These are phyloP conservation scores for Ophonus ardosiacus DNA, from an alignment of 2,888 invertebrate genomes.

Conservation along the genomic window DNA sequence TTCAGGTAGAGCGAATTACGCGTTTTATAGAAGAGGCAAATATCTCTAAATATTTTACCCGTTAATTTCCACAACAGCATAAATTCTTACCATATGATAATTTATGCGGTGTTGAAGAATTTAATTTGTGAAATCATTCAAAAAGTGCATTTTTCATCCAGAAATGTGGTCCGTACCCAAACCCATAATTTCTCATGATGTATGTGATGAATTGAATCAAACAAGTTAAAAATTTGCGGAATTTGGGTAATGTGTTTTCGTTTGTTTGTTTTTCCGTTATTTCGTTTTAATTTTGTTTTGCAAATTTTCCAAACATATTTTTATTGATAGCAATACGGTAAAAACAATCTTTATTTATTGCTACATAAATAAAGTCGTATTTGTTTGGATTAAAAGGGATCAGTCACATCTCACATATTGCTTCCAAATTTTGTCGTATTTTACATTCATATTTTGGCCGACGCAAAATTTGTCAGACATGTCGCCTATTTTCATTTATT, in stretches of 20 bases:
- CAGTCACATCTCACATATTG: slow-evolving; percentile 9
- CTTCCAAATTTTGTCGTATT: not conserved
- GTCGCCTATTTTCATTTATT: not conserved
- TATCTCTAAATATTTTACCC: slow-evolving; percentile 9
- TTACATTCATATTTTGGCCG: not conserved
- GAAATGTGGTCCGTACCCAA: slow-evolving; percentile 2
- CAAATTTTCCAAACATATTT: slow-evolving; percentile 7
- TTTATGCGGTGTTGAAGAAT: slow-evolving; percentile 37
- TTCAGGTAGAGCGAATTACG: not conserved
- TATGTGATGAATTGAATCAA: slow-evolving; percentile 42
- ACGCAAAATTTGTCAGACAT: not conserved
- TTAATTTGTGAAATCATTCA: slow-evolving; percentile 42
- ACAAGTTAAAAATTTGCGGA: slow-evolving; percentile 47
- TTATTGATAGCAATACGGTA: slow-evolving; percentile 24
- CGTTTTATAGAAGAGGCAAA: not conserved
- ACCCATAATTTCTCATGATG: slow-evolving; percentile 32
- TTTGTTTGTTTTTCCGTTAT: slow-evolving; percentile 35
- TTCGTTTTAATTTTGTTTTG: slow-evolving; percentile 27
- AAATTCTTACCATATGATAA: slow-evolving; percentile 25
- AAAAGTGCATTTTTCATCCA: slow-evolving; percentile 38
- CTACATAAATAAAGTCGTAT: slow-evolving; percentile 22
- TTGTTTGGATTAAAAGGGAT: slow-evolving; percentile 15
- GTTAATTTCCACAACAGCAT: slow-evolving; percentile 13
- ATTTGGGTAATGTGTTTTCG: slow-evolving; percentile 38
- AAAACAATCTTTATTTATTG: slow-evolving; percentile 19